Conservation (phyloP, 1,140 invertebrate species). For the Spodoptera litura region DNA sequence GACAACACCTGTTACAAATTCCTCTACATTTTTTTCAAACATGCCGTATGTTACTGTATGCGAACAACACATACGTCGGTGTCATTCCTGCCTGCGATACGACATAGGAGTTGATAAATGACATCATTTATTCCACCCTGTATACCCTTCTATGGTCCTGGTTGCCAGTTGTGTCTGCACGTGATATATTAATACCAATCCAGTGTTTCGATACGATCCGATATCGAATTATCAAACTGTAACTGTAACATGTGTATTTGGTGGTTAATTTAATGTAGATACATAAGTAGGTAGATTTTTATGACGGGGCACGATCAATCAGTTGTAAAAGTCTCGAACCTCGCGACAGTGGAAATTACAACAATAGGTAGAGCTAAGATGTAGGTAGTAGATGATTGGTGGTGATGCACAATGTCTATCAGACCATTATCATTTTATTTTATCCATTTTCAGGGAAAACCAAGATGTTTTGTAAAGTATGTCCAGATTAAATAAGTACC, state of each 20-base stretch:
- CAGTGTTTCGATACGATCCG: conserved; percentile 9
- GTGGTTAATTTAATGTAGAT: no score
- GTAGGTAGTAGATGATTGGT: no score
- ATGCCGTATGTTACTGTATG: conserved; percentile 6
- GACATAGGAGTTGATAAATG: conserved; percentile 48
- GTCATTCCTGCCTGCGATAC: conserved; percentile 32
- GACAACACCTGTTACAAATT: conserved; percentile 34
- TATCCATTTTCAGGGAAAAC: no score
- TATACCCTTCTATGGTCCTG: conserved; percentile 21
- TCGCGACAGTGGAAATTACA: no score
- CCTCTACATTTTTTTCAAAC: conserved; percentile 27
- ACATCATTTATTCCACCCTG: conserved; percentile 45
- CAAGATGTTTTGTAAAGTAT: neutral
- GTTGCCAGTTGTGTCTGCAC: conserved; percentile 33
- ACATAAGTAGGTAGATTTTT: no score
- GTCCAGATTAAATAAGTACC: neutral
- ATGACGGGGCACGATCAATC: neutral
- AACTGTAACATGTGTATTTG: neutral
- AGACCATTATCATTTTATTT: no score
- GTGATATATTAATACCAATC: conserved; percentile 50
- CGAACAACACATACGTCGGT: conserved; percentile 37
- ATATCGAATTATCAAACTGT: conserved; percentile 1
- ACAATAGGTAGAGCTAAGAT: no score
- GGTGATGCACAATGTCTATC: no score
- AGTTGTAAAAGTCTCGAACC: no score